Conservation (phyloP, 2,888 invertebrate genomes). For the Ganaspis brasiliensis region DNA sequence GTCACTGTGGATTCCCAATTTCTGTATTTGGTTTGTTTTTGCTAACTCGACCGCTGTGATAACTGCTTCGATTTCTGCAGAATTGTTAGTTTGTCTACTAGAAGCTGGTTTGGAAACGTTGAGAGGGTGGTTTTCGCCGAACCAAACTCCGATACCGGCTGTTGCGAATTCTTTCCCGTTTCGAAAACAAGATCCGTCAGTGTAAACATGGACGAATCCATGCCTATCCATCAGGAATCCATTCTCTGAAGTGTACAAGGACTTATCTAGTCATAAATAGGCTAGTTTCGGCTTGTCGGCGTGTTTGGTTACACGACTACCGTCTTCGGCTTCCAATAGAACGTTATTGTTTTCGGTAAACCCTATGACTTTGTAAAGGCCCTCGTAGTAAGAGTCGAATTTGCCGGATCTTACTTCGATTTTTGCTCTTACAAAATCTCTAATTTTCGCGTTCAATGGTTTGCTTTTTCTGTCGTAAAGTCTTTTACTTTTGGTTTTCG, state of each 20-base stretch:
- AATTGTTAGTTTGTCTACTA: neutral
- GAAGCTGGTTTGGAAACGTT: neutral
- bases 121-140: neutral
- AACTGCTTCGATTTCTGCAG: neutral
- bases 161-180: neutral
- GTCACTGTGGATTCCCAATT: neutral
- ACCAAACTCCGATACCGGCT: neutral
- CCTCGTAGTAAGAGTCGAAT: neutral
- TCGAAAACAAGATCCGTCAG: neutral
- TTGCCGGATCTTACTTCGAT: neutral
- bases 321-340: neutral
- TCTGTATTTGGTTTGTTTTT: neutral
- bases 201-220: neutral
- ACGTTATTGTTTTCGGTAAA: neutral
- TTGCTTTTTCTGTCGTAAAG: neutral
- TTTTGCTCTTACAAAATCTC: neutral
- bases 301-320: neutral
- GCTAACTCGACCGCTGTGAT: neutral
- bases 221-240: neutral
- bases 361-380: neutral
- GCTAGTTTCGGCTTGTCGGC: neutral
- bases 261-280: neutral
- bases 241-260: neutral
- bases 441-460: neutral
- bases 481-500: neutral